Evolutionary conservation across 2,113 vertebrate species (phyloP).

Genomic region (Sapayoa aenigma): DNA sequence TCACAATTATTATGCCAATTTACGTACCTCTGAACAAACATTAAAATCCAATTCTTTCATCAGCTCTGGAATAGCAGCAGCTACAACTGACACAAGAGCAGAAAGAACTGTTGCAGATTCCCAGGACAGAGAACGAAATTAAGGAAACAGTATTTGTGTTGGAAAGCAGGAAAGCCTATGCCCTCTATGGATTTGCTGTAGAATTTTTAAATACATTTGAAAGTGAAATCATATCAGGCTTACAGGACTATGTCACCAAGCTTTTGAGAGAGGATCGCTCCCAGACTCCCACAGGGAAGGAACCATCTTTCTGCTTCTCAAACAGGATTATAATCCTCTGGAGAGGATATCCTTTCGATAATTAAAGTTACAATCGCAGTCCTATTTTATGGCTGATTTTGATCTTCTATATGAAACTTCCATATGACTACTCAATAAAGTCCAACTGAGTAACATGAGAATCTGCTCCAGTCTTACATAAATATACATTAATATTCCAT

Average conservation of each 20-base stretch:
- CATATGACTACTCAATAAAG: background rate
- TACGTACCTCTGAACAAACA: slow-evolving; percentile 39
- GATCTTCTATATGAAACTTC: background rate
- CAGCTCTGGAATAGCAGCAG: slow-evolving; percentile 19
- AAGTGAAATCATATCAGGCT: slow-evolving; percentile 62
- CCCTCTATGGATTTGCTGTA: slow-evolving; percentile 53
- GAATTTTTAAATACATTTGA: slow-evolving; percentile 71
- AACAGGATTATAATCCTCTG: slow-evolving; percentile 40
- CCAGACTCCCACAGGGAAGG: slow-evolving; percentile 55
- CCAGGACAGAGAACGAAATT: slow-evolving; percentile 53
- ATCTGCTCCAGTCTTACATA: background rate
- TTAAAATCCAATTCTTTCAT: slow-evolving; percentile 59
- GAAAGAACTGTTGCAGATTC: slow-evolving; percentile 59
- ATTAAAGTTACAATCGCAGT: slow-evolving; percentile 37
- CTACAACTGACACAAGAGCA: slow-evolving; percentile 35
- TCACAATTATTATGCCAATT: slow-evolving; percentile 35
- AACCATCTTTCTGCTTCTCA: slow-evolving; percentile 26
- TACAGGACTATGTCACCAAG: slow-evolving; percentile 61
- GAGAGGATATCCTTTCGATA: slow-evolving; percentile 26
- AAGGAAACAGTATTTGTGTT: slow-evolving; percentile 57
- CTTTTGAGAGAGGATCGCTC: slow-evolving; percentile 60
- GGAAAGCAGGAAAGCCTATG: slow-evolving; percentile 40
- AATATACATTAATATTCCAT: background rate
- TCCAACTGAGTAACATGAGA: background rate
- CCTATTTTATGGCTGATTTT: background rate